Conservation (phyloP, 2,113 vertebrate species). For the Grallaria varia region DNA sequence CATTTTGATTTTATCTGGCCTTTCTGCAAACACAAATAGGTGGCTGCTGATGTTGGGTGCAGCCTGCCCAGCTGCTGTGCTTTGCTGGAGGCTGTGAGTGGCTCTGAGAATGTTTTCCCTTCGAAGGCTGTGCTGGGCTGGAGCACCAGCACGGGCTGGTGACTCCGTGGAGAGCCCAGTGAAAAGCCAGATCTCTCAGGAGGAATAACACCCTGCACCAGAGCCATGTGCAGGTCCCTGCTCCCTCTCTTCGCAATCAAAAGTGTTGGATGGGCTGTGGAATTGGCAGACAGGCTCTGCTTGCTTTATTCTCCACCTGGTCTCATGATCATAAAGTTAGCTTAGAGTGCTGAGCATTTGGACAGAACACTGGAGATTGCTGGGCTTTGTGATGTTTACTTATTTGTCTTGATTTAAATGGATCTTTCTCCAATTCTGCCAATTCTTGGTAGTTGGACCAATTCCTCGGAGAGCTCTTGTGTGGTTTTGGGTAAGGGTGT, state of each 20-base stretch:
- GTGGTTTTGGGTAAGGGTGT: not conserved
- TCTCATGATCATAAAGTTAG: not conserved
- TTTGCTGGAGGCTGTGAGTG: not conserved
- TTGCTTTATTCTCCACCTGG: not conserved
- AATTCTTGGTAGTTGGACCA: not conserved
- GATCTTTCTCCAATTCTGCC: not conserved
- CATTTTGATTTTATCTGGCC: not conserved
- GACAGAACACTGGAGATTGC: not conserved
- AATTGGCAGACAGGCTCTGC: too few relatives aligned
- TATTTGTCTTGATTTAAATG: not conserved
- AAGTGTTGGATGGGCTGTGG: not conserved
- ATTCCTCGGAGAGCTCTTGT: not conserved
- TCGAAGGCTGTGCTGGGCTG: not conserved
- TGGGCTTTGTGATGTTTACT: not conserved
- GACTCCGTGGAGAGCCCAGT: not conserved
- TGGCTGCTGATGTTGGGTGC: not conserved
- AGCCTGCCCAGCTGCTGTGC: not conserved
- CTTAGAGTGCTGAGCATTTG: not conserved
- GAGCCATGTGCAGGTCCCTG: not conserved
- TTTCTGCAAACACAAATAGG: not conserved
- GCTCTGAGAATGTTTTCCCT: fast-evolving
- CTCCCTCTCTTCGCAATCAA: not conserved
- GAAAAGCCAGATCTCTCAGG: not conserved
- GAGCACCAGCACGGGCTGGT: fast-evolving
- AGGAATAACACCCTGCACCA: not conserved